A percentile compares a stretch with the other conserved stretches of the same genome.
Conservation (phyloP, 2,888 invertebrate species). For the Ariolimax columbianus region DNA sequence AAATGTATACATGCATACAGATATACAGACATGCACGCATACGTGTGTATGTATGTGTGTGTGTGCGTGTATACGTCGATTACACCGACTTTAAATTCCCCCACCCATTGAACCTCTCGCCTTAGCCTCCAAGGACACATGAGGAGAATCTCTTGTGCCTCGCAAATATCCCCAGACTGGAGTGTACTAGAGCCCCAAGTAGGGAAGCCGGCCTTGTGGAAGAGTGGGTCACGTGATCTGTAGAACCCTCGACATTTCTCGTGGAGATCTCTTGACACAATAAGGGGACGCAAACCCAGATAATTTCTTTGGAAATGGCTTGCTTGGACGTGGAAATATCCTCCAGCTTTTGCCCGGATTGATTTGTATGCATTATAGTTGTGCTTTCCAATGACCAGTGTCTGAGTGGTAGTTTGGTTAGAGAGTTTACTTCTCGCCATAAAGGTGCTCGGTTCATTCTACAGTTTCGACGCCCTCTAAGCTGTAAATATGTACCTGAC, state of each 20-base stretch:
- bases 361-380: conserved; percentile 4
- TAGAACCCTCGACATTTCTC: conserved; percentile 37
- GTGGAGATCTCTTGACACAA: conserved; percentile 34
- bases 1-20: no score
- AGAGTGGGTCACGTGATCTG: conserved; percentile 32
- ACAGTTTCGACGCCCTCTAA: no score
- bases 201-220: neutral
- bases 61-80: neutral
- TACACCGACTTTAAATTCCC: neutral
- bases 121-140: neutral
- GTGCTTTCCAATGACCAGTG: neutral
- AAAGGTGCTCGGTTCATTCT: no score
- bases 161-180: conserved; percentile 24
- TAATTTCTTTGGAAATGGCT: conserved; percentile 38
- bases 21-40: no score
- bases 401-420: no score
- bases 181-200: neutral
- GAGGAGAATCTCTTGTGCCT: conserved; percentile 19
- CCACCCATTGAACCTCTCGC: neutral
- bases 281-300: conserved; percentile 33
- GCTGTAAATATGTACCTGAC: no score
- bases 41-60: no score
- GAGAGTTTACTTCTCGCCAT: no score
- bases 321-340: conserved; percentile 6
- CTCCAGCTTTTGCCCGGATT: neutral